Evolutionary conservation across 2,797 vertebrate genomes (phyloP).

Genomic region (Fistularia tabacaria): DNA sequence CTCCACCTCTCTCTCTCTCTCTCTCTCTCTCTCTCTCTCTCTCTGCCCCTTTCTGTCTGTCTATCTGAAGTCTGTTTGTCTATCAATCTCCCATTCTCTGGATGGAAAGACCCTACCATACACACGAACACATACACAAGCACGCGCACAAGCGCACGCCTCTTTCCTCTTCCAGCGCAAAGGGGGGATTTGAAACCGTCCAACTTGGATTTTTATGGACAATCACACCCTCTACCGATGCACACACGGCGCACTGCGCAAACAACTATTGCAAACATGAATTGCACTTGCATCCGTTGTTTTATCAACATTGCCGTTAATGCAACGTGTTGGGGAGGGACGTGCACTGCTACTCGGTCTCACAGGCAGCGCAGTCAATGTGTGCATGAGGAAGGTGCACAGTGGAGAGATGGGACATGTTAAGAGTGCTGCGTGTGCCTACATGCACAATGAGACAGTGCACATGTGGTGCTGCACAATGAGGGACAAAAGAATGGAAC

Average conservation of each 20-base stretch:
- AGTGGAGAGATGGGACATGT: constrained; percentile 17
- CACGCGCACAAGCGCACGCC: constrained; percentile 23
- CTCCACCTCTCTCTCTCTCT: constrained; percentile 37
- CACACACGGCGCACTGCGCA: constrained; percentile 57
- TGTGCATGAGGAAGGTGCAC: constrained; percentile 1
- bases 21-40: constrained; percentile 9
- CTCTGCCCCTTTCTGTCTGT: constrained; percentile 7
- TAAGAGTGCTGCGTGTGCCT: background rate
- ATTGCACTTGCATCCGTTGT: background rate
- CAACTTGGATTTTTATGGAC: constrained; percentile 79
- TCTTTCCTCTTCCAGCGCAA: constrained; percentile 71
- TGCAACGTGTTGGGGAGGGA: constrained; percentile 19
- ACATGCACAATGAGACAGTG: too few relatives aligned
- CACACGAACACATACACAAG: constrained; percentile 15
- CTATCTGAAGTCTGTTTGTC: constrained; percentile 25
- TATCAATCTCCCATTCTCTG: constrained; percentile 34
- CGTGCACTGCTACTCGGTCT: constrained; percentile 11
- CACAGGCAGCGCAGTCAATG: constrained; percentile 6
- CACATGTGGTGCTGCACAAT: too few relatives aligned
- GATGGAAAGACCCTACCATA: constrained; percentile 46
- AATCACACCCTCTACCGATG: constrained; percentile 76
- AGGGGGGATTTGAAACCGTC: constrained; percentile 87
- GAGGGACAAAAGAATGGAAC: too few relatives aligned
- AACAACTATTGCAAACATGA: constrained; percentile 27
- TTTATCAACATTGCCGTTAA: constrained; percentile 1